Conservation (phyloP, 23 tunicate genomes). For the Ascidia mentula region DNA sequence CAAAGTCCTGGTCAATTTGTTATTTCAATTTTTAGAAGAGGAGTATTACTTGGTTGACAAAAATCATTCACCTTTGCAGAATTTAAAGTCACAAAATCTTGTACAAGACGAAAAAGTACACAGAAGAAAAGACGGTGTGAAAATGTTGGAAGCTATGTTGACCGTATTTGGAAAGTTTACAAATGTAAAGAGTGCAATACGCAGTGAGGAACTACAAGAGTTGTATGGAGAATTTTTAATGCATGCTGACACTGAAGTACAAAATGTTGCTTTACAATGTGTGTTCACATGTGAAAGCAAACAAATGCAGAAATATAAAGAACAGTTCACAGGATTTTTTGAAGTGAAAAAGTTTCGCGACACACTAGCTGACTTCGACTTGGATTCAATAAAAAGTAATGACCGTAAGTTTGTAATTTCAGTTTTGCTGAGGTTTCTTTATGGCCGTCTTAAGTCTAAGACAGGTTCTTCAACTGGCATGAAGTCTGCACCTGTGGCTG, state of each 20-base stretch:
- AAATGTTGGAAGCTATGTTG: constrained; percentile 37
- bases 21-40: constrained; percentile 56
- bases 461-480: constrained; percentile 39
- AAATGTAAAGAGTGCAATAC: constrained; percentile 25
- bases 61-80: constrained; percentile 27
- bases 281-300: constrained; percentile 28
- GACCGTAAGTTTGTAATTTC: constrained; percentile 46
- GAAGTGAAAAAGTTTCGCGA: constrained; percentile 69
- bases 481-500: constrained; percentile 16
- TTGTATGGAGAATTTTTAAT: constrained; percentile 50
- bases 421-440: constrained; percentile 51
- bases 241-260: constrained; percentile 50
- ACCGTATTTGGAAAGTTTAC: constrained; percentile 55
- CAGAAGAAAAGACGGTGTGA: constrained; percentile 15
- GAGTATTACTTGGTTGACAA: constrained; percentile 75
- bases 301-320: constrained; percentile 29
- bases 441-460: constrained; percentile 67
- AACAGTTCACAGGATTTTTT: constrained; percentile 30
- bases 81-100: constrained; percentile 12
- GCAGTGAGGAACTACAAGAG: constrained; percentile 24
- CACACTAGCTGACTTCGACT: constrained; percentile 37
- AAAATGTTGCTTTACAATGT: constrained; percentile 59
- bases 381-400: constrained; percentile 27
- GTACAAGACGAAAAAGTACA: background rate
- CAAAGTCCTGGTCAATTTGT: constrained; percentile 30